Base-by-base conservation (phyloP, 1,140 invertebrate genomes). In the Tetramorium parvispinum region DNA sequence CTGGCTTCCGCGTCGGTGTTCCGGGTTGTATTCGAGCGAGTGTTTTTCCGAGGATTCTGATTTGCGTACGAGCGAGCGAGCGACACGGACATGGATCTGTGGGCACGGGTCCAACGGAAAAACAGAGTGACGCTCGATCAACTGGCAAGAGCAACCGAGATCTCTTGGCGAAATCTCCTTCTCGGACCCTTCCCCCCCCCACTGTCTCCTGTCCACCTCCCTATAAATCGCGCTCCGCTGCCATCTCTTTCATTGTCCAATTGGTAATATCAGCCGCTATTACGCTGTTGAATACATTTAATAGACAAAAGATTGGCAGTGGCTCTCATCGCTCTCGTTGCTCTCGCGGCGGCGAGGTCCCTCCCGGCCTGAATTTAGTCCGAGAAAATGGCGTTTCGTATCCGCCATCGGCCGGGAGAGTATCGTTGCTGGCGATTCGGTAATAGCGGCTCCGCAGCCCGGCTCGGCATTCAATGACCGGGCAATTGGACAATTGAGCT, bases 401-500 rank as follows among this genome's bases (percentile, higher is more conserved):
- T 55, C n/a, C 68, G 46, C 37, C 79, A 46, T 18, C 85, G 76
- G 18, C 59, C 21, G 40, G 85, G 83, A 82, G 87, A 82, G 76
- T 89, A 89, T 88, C 87, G 70, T 87, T 63, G 87, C 49, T 40
- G 85, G 63, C 82, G 89, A 66, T 91, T 89, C 55, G 89, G 87
- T 91, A 89, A 91, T 91, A 91, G 91, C 88, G 89, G 66, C 85
- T 21, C 18, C 86, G 76, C 37, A 90, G 77, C 85, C 89, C 61
- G 81, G 70, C 83, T 65, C 85, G 91, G 89, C 93, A 95, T 94
- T 95, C 94, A 95, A 94, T 92, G 94, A 95, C 92, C 93, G 91
- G 88, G 77, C 94, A 95, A 95, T 95, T 95, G 94, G 88, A 95
- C 95, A 95, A 95, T 95, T 95, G 94, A 95, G 93, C 94, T 92